Evolutionary conservation across 2,113 vertebrate genomes (phyloP), one percentile per base, ranked within the genome.

Genomic region (Zootoca vivipara): DNA sequence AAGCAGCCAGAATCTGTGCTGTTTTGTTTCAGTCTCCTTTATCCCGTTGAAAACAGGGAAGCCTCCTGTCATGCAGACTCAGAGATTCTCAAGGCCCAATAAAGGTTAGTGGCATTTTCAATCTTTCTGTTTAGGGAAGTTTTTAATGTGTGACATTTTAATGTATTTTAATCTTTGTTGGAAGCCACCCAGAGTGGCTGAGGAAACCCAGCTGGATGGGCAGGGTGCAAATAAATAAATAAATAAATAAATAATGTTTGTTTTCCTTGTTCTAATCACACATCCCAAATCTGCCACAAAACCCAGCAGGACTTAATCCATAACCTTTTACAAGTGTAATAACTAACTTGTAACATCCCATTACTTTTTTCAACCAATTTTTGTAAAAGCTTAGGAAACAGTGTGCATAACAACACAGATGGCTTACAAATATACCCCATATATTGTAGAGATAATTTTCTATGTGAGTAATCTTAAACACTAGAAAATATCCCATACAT

Each of bases 51-150:
- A 97, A 97, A 96, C 94, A 95, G 95, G 94, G 96, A 96, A 96
- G 94, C 94, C 95, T 96, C 95, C 96, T 96, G 94, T 96, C 94
- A 96, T 58, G 91, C 95, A 94, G 94, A 92, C 94, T 96, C 93
- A 70, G 87, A 90, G 95, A 96, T 97, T 96, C 95, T 96, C 93
- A 90, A 92, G 88, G 83, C 89, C 95, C 87, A 84, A 89, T 95
- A 96, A 96, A 96, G 95, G 95, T 97, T 96, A 94, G 93, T 96
- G 96, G 96, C 95, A 96, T 96, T 96, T 97, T 96, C 95, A 95
- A 95, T 96, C 94, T 95, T n/a, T n/a, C n/a, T n/a, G n/a, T n/a
- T n/a, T n/a, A n/a, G n/a, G n/a, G n/a, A n/a, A n/a, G n/a, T n/a
- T n/a, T n/a, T n/a, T n/a, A n/a, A n/a, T n/a, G n/a, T n/a, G n/a